Percentiles rank a stretch among this genome's conserved stretches.
These are phyloP conservation scores for Camelus bactrianus DNA, from an alignment of 2,113 vertebrate species.

Conservation along the genomic window DNA sequence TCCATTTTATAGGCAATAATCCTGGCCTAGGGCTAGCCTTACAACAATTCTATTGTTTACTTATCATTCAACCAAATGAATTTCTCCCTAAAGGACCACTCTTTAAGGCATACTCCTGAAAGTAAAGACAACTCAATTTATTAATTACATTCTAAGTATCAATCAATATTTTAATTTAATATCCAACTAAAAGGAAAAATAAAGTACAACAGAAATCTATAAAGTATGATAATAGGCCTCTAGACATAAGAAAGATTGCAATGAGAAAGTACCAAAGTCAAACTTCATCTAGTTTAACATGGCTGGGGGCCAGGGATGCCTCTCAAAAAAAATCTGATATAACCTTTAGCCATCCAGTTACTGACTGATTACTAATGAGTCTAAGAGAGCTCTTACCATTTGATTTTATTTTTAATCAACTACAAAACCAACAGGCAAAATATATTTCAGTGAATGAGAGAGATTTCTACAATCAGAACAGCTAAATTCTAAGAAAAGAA, in stretches of 20 bases:
- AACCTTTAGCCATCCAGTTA: constrained; percentile 18
- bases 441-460: background rate
- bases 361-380: background rate
- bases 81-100: constrained; percentile 29
- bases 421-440: constrained; percentile 48
- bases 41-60: background rate
- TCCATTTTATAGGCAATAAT: background rate
- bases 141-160: constrained; percentile 22
- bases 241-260: constrained; percentile 12
- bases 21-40: background rate
- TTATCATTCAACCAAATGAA: constrained; percentile 36
- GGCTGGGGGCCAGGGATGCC: background rate
- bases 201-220: constrained; percentile 31
- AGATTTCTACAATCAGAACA: background rate
- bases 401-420: constrained; percentile 58
- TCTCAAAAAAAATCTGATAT: constrained; percentile 18
- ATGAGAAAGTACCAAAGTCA: constrained; percentile 35
- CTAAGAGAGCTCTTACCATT: background rate
- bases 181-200: constrained; percentile 23
- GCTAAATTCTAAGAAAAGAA: constrained; percentile 49
- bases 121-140: constrained; percentile 6
- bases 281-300: constrained; percentile 39
- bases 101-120: constrained; percentile 39
- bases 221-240: constrained; percentile 19
- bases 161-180: background rate